Evolutionary conservation across 2,113 vertebrate species (phyloP).

Genomic region (Penelope pileata): DNA sequence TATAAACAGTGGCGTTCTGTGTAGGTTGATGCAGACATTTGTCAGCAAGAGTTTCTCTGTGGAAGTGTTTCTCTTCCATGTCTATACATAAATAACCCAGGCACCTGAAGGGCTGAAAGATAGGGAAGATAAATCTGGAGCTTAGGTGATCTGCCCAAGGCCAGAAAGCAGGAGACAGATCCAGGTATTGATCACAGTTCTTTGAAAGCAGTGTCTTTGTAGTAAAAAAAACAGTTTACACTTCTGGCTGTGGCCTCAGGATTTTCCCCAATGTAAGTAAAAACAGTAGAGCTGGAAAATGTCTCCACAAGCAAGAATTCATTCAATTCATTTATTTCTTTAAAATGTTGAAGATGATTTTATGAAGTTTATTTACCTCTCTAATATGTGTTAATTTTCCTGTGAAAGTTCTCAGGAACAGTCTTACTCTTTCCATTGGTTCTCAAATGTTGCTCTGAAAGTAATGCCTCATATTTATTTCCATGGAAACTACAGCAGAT

Average conservation of each 20-base stretch:
- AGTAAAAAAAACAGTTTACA: background rate
- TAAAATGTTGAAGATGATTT: background rate
- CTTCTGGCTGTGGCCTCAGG: background rate
- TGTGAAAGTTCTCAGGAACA: background rate
- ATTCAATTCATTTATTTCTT: background rate
- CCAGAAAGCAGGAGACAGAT: background rate
- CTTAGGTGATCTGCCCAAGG: background rate
- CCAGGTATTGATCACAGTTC: background rate
- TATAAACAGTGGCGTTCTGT: background rate
- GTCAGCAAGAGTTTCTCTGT: background rate
- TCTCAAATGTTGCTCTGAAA: background rate
- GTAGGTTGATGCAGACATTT: background rate
- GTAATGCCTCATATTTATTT: no score
- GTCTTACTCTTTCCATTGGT: background rate
- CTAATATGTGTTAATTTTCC: background rate
- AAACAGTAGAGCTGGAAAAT: background rate
- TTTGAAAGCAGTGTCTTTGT: background rate
- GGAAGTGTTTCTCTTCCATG: background rate
- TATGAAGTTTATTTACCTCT: background rate
- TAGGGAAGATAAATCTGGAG: background rate
- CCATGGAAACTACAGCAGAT: no score
- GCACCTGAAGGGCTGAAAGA: background rate
- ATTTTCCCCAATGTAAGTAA: background rate
- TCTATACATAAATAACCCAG: background rate
- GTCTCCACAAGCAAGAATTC: rapidly evolving